phyloP scores from a whole-genome alignment of 2,797 vertebrate species.

The Microctenopoma lineatum region DNA sequence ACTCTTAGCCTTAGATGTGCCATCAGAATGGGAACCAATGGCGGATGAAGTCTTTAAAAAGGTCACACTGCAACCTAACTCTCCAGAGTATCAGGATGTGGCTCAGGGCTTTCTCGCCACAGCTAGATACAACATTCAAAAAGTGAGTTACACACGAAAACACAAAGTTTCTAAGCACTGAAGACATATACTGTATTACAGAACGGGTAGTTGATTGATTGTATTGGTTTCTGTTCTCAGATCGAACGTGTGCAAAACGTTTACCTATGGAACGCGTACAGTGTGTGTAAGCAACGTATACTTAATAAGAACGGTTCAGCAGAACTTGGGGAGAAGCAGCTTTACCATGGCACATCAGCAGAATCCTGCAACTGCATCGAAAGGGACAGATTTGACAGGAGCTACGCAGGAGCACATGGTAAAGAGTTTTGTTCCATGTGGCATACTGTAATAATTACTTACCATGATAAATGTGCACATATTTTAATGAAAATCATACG shows the following conservation, averaged over 20 bases:
- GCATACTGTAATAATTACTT: background rate
- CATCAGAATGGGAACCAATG: conserved; percentile 65
- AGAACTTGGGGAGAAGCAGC: conserved; percentile 55
- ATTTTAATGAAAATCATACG: no score
- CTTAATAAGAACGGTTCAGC: conserved; percentile 58
- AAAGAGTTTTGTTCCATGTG: background rate
- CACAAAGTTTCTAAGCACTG: no score
- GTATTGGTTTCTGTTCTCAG: conserved; percentile 43
- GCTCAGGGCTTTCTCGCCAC: conserved; percentile 52
- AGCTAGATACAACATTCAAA: conserved; percentile 50
- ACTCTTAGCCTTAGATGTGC: conserved; percentile 42
- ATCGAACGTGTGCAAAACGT: conserved; percentile 77
- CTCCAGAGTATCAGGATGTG: conserved; percentile 29
- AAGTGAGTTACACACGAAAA: conserved; percentile 47
- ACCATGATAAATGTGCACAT: no score
- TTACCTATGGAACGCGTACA: conserved; percentile 64
- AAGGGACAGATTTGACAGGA: conserved; percentile 67
- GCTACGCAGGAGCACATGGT: conserved; percentile 54
- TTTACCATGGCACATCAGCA: conserved; percentile 72
- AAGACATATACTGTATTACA: background rate
- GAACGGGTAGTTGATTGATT: background rate
- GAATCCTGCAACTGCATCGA: conserved; percentile 62
- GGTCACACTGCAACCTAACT: conserved; percentile 33
- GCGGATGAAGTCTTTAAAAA: conserved; percentile 34
- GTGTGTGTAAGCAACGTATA: conserved; percentile 46